Evolutionary conservation across 2,797 vertebrate genomes (phyloP).

Genomic region (Pantherophis vulpinus): DNA sequence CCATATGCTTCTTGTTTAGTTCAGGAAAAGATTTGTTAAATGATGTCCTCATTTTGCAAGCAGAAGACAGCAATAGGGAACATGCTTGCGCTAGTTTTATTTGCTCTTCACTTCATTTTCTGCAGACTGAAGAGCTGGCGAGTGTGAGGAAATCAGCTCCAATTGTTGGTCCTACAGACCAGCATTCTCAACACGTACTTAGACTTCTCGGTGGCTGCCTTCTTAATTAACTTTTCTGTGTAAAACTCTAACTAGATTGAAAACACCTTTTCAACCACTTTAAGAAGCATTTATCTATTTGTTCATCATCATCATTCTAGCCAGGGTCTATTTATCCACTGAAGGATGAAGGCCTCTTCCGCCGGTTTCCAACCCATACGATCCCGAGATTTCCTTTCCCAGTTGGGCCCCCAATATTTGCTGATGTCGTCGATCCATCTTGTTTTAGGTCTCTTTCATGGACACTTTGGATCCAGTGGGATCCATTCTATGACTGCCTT

Average conservation of each 20-base stretch:
- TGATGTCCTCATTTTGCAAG: not conserved
- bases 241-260: not conserved
- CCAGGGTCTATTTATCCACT: too few species aligned
- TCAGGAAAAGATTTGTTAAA: slow-evolving; percentile 34
- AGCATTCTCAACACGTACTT: not conserved
- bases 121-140: not conserved
- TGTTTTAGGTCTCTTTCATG: too few species aligned
- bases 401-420: too few species aligned
- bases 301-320: too few species aligned
- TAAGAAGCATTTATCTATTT: not conserved
- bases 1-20: slow-evolving; percentile 31
- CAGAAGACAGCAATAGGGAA: not conserved
- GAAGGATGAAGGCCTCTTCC: too few species aligned
- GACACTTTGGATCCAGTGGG: too few species aligned
- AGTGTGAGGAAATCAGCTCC: not conserved
- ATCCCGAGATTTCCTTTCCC: too few species aligned
- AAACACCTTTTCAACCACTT: not conserved
- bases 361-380: too few species aligned
- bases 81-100: not conserved
- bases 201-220: not conserved
- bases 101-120: not conserved
- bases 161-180: not conserved
- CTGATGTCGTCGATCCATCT: too few species aligned
- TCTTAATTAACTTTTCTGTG: not conserved
- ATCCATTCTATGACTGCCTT: too few species aligned